Evolutionary conservation across 2,113 vertebrate species (phyloP), one percentile per base, ranked within the genome.

Genomic region (Pollachius pollachius): DNA sequence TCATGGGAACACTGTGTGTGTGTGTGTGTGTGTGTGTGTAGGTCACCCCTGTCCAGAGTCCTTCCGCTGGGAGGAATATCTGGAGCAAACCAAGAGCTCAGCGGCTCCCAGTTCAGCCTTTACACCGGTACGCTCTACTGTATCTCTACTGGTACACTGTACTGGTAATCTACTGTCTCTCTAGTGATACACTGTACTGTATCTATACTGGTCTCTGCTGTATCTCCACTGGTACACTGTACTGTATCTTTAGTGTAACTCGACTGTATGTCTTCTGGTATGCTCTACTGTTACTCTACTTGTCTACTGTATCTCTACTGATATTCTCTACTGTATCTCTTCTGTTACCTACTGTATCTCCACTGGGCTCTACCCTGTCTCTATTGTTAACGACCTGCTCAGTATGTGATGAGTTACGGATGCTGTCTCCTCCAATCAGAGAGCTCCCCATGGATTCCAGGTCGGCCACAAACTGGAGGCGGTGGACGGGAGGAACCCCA

Each of bases 11-110:
- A 0, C 4, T 30, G 30, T 34, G 30, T 34, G 30, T 34, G 30
- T 34, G 30, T 34, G 30, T 34, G 30, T 34, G 30, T 34, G 30
- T 34, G 30, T 34, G 30, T 34, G 30, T 34, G 30, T 34, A 90
- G 94, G 92, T 76, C 91, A 94, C 75, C 92, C 89, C 3, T 90
- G 93, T 77, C 91, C 93, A 60, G 93, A 92, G 84, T 81, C 67
- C 70, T 96, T 96, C 79, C 80, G 90, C 3, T 96, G 95, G 95
- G 93, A 94, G 67, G 90, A 92, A 2, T 96, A 96, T 72, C 87
- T 96, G 73, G 91, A 94, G 83, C 93, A 95, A 78, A 94, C 89
- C 0, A 81, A 88, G 34, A 89, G 92, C 3, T 84, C 87, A 19
- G 92, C 94, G 62, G 93, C 90, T 65, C 94, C 94, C 58, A 85